A percentile compares a stretch with the other conserved stretches of the same genome.
Conservation (phyloP, 2,797 vertebrate genomes). For the Premnoplex brunnescens region DNA sequence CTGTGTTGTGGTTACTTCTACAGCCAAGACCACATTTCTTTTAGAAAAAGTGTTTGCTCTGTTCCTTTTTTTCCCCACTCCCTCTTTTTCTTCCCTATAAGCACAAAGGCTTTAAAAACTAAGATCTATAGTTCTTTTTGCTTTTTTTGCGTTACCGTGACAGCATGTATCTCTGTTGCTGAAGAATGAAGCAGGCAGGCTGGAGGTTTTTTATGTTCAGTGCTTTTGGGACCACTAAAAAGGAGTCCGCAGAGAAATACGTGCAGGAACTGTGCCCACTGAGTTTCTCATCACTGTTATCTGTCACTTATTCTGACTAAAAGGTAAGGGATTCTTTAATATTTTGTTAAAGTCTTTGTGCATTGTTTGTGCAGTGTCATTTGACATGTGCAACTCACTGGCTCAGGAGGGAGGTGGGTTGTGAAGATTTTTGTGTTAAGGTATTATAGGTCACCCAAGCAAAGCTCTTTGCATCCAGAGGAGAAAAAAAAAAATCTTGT, state of each 20-base stretch:
- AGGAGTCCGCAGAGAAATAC: constrained; percentile 69
- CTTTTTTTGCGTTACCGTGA: constrained; percentile 73
- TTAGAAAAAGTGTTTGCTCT: constrained; percentile 57
- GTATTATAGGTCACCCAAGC: constrained; percentile 32
- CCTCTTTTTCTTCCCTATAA: constrained; percentile 38
- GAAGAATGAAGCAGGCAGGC: constrained; percentile 73
- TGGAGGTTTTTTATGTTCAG: constrained; percentile 63
- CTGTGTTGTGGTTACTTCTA: constrained; percentile 51
- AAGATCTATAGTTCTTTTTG: constrained; percentile 69
- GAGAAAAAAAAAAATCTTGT: not conserved
- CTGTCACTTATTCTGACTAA: constrained; percentile 68
- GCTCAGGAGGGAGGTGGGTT: constrained; percentile 48
- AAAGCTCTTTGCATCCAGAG: constrained; percentile 4
- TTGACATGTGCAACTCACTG: constrained; percentile 64
- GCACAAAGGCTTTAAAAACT: constrained; percentile 76
- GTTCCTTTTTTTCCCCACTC: constrained; percentile 20
- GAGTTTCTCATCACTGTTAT: constrained; percentile 70
- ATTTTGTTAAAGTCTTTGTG: constrained; percentile 47
- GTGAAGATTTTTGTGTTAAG: constrained; percentile 49
- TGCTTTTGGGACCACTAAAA: constrained; percentile 67
- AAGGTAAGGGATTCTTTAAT: constrained; percentile 74
- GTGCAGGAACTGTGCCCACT: constrained; percentile 53
- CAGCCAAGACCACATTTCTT: constrained; percentile 43
- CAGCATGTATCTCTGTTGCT: constrained; percentile 70
- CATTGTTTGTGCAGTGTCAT: constrained; percentile 62